A percentile compares a stretch with the other conserved stretches of the same genome.
Conservation (phyloP, 2,113 vertebrate species). For the Genyomyrus donnyi region DNA sequence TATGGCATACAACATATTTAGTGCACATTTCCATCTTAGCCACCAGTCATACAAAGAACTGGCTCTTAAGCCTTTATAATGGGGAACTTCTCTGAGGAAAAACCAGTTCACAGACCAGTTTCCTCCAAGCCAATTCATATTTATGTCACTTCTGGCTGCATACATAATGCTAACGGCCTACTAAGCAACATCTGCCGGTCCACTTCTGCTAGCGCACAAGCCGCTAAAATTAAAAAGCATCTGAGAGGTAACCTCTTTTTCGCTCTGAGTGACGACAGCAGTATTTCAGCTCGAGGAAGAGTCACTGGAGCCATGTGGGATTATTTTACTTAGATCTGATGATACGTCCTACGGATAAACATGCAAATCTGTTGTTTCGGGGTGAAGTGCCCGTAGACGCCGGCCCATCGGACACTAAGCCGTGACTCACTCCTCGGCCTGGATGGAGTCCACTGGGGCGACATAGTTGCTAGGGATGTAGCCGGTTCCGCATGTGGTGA, state of each 20-base stretch:
- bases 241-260: neutral
- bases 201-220: neutral
- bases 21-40: neutral
- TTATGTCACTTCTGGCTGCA: neutral
- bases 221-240: neutral
- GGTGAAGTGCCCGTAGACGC: neutral
- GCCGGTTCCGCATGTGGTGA: conserved; percentile 93
- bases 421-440: conserved; percentile 91
- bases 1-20: neutral
- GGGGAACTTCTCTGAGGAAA: neutral
- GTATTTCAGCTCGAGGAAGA: neutral
- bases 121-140: neutral
- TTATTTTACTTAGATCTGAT: neutral
- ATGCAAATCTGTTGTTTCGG: neutral
- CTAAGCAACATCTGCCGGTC: neutral
- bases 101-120: neutral
- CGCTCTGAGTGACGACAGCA: neutral
- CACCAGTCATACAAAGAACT: neutral
- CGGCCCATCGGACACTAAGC: neutral
- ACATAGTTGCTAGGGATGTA: conserved; percentile 99
- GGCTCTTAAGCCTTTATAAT: neutral
- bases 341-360: neutral
- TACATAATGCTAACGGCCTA: neutral
- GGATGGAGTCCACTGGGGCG: conserved; percentile 97
- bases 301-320: neutral